Percentiles rank a stretch among this genome's conserved stretches.
Evolutionary conservation across 2,888 invertebrate genomes (phyloP).

Genomic region (Himalopsyche anomala): DNA sequence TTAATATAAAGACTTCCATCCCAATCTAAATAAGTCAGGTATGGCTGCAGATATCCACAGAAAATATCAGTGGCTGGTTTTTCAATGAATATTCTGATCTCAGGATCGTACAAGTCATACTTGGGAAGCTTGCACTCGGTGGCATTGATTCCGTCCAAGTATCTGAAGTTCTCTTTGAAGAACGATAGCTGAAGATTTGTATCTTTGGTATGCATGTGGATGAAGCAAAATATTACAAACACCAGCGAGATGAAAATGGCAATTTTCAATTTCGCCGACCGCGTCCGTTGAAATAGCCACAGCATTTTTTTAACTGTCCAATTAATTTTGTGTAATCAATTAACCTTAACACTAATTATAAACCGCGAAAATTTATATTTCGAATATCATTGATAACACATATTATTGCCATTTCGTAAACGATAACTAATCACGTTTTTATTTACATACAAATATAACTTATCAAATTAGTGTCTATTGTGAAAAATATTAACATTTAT

Average conservation of each 20-base stretch:
- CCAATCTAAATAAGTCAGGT: constrained; percentile 65
- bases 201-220: constrained; percentile 19
- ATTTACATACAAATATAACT: too few species aligned
- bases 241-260: neutral
- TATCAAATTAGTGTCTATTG: too few species aligned
- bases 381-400: neutral
- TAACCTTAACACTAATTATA: neutral
- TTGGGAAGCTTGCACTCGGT: constrained; percentile 62
- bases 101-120: constrained; percentile 62
- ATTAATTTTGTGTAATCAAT: neutral
- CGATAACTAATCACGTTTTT: too few species aligned
- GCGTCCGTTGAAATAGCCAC: neutral
- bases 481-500: too few species aligned
- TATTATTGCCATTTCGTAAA: constrained; percentile 1
- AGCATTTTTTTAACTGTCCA: neutral
- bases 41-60: constrained; percentile 62
- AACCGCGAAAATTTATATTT: neutral
- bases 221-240: neutral
- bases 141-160: constrained; percentile 60
- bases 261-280: constrained; percentile 1
- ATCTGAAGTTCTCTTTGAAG: constrained; percentile 59
- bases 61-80: constrained; percentile 58
- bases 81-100: constrained; percentile 57
- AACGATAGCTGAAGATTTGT: constrained; percentile 52
- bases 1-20: constrained; percentile 62